Percentiles rank a stretch among this genome's conserved stretches.
Evolutionary conservation across 35 echinoderm and acorn worm species (phyloP).

Genomic region (Ophioderma brevispina): DNA sequence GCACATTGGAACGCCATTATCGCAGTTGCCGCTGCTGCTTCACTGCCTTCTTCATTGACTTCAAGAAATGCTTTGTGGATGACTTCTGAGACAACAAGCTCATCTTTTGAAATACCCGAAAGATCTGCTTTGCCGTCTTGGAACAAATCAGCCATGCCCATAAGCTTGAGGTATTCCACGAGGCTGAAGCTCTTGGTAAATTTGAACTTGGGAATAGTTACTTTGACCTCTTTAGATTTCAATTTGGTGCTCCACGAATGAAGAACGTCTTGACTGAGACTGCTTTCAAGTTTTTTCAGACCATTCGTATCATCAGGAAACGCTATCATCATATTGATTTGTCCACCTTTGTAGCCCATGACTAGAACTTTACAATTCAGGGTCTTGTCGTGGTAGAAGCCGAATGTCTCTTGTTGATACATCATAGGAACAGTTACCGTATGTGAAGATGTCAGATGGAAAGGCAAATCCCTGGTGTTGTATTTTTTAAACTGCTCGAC

Average conservation of each 20-base stretch:
- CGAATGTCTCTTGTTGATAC: constrained; percentile 47
- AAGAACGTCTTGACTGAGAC: constrained; percentile 34
- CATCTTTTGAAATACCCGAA: constrained; percentile 39
- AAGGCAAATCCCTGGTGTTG: constrained; percentile 22
- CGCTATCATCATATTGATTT: constrained; percentile 48
- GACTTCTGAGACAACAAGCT: constrained; percentile 55
- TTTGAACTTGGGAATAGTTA: constrained; percentile 65
- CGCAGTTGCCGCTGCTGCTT: constrained; percentile 68
- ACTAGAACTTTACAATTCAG: constrained; percentile 70
- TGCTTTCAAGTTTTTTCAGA: constrained; percentile 46
- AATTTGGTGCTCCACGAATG: constrained; percentile 32
- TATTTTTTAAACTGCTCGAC: constrained; percentile 34
- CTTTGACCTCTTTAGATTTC: constrained; percentile 27
- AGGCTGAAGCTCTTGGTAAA: constrained; percentile 48
- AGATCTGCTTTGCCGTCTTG: constrained; percentile 45
- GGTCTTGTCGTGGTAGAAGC: constrained; percentile 28
- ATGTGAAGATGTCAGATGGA: constrained; percentile 4
- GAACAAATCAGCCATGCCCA: constrained; percentile 76
- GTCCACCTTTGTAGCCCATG: constrained; percentile 47
- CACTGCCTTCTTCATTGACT: constrained; percentile 70
- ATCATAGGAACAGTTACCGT: constrained; percentile 48
- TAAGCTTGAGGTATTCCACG: constrained; percentile 4
- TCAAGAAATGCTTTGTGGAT: constrained; percentile 77
- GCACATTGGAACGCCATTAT: constrained; percentile 6
- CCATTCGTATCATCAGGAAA: constrained; percentile 54